These are phyloP conservation scores for Thomomys bottae DNA, from an alignment of 2,113 vertebrate species.

Conservation along the genomic window DNA sequence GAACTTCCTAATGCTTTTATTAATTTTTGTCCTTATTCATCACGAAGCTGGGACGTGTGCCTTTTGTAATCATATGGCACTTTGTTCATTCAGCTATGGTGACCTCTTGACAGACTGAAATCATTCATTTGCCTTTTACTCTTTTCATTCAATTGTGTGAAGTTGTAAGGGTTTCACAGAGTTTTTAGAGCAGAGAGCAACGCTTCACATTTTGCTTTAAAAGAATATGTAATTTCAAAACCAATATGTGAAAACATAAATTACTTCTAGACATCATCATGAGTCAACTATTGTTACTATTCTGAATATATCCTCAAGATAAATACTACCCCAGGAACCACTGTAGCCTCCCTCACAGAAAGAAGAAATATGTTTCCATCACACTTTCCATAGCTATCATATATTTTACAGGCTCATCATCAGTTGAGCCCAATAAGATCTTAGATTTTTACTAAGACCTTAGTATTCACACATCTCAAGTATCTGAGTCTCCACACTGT, in stretches of 20 bases:
- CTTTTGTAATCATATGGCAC: neutral
- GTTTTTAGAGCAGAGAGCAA: neutral
- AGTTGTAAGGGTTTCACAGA: neutral
- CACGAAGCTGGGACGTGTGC: neutral
- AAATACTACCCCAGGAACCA: neutral
- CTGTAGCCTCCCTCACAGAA: neutral
- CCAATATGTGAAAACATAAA: constrained; percentile 24
- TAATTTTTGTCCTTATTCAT: neutral
- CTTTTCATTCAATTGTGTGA: neutral
- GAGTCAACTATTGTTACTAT: neutral
- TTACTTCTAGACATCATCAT: neutral
- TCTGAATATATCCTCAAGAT: neutral
- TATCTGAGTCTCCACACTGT: constrained; percentile 19
- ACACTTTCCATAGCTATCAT: constrained; percentile 35
- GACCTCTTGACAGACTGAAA: neutral
- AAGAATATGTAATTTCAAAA: constrained; percentile 28
- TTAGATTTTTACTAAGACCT: neutral
- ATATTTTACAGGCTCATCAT: neutral
- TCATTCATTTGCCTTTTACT: neutral
- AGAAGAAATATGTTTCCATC: neutral
- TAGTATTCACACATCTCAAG: constrained; percentile 13
- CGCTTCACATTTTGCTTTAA: constrained; percentile 2
- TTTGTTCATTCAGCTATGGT: neutral
- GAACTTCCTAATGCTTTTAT: too few relatives aligned
- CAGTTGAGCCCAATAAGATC: neutral